Evolutionary conservation across 2,113 vertebrate genomes (phyloP).

Genomic region (human): GRCh38 chr4:95679501-95680000

Average conservation of each 20-base stretch:
- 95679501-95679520: background rate
- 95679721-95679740: no score
- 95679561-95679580: background rate
- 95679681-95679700: no score
- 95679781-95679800: background rate
- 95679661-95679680: background rate
- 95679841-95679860: background rate
- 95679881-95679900: background rate
- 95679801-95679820: background rate
- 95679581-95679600: background rate
- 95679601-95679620: background rate
- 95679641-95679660: background rate
- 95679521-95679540: background rate
- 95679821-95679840: background rate
- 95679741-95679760: background rate
- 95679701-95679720: no score
- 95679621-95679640: background rate
- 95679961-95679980: background rate
- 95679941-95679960: background rate
- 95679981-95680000: fast-evolving
- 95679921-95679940: background rate
- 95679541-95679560: background rate
- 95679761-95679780: background rate
- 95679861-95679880: background rate
- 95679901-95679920: background rate